phyloP scores from a whole-genome alignment of 2,113 vertebrate genomes.

The Clinocottus analis region DNA sequence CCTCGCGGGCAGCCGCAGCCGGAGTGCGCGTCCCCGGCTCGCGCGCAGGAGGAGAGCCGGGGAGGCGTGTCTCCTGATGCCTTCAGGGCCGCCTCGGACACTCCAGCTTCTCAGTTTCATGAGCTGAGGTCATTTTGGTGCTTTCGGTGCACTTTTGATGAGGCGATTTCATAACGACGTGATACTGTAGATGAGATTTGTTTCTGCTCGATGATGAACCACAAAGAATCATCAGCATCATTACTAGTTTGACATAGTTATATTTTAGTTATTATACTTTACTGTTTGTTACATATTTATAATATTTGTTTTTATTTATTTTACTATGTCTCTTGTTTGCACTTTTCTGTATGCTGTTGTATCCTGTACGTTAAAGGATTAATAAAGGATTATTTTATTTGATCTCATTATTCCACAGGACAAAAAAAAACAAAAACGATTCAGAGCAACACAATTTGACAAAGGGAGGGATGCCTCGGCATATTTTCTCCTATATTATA shows the following conservation, averaged over 20 bases:
- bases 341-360: too few relatives aligned
- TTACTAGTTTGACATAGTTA: too few relatives aligned
- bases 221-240: neutral
- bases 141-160: neutral
- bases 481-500: neutral
- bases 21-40: neutral
- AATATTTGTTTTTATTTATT: too few relatives aligned
- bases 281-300: too few relatives aligned
- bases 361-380: too few relatives aligned
- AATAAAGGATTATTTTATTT: too few relatives aligned
- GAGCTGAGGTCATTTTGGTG: neutral
- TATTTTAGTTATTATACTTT: too few relatives aligned
- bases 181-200: too few relatives aligned
- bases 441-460: neutral
- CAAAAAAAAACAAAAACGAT: neutral
- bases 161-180: neutral
- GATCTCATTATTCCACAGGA: neutral
- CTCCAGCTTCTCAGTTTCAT: neutral
- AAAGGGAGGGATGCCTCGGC: too few relatives aligned
- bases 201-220: neutral
- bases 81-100: conserved; percentile 53
- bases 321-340: too few relatives aligned
- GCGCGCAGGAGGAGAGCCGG: neutral
- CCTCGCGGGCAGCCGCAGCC: neutral
- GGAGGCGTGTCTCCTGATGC: conserved; percentile 41